Percentiles rank a stretch among this genome's conserved stretches.
These are phyloP conservation scores for Tetragonula clypearis DNA, from an alignment of 1,140 invertebrate genomes.

Conservation along the genomic window DNA sequence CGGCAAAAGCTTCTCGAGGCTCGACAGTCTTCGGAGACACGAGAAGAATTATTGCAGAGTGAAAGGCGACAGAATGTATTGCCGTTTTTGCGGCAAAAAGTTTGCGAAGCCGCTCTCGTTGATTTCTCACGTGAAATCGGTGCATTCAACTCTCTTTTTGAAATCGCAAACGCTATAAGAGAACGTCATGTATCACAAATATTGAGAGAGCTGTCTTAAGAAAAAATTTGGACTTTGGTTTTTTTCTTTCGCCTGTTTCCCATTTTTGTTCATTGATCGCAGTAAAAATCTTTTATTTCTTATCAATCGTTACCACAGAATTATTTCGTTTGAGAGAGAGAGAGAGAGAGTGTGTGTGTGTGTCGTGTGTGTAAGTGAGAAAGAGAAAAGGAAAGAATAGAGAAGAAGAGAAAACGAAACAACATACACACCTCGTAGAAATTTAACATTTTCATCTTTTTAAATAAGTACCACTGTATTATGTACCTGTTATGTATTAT, in stretches of 20 bases:
- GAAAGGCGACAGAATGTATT: slow-evolving; percentile 45
- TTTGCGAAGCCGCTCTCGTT: slow-evolving; percentile 43
- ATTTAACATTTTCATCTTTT: not conserved
- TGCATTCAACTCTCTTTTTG: slow-evolving; percentile 20
- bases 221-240: too few species aligned
- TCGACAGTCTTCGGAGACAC: slow-evolving; percentile 66
- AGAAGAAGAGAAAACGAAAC: not conserved
- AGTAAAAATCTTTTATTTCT: not conserved
- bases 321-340: not conserved
- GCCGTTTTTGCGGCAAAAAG: slow-evolving; percentile 52
- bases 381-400: not conserved
- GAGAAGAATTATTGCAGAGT: slow-evolving; percentile 61
- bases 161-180: not conserved
- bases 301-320: not conserved
- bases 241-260: not conserved
- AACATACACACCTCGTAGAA: not conserved
- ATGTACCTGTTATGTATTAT: not conserved
- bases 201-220: not conserved
- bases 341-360: not conserved
- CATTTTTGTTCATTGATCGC: not conserved
- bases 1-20: slow-evolving; percentile 60
- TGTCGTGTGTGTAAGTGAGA: too few species aligned
- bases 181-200: too few species aligned
- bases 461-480: not conserved
- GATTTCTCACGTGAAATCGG: slow-evolving; percentile 44